Conservation (phyloP, 2,888 invertebrate genomes). For the Drymonia ruficornis region DNA sequence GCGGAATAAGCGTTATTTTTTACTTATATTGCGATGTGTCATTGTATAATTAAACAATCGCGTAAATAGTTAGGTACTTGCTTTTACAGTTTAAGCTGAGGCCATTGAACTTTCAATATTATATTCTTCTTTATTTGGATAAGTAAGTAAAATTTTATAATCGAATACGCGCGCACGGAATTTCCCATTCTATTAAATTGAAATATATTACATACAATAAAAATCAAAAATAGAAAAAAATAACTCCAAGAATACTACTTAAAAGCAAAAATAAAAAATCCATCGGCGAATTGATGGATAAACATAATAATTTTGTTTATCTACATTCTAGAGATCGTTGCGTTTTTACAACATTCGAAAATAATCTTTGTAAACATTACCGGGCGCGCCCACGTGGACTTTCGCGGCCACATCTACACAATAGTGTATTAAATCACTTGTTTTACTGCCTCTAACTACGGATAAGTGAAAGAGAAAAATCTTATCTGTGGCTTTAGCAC, state of each 20-base stretch:
- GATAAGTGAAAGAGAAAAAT: slow-evolving; percentile 20
- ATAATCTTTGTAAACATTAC: slow-evolving; percentile 39
- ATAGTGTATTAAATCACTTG: slow-evolving; percentile 47
- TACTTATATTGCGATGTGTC: slow-evolving; percentile 6
- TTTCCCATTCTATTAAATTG: too few species aligned
- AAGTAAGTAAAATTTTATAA: too few species aligned
- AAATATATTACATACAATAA: not conserved
- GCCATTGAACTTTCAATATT: not conserved
- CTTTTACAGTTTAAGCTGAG: not conserved
- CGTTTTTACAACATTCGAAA: slow-evolving; percentile 11
- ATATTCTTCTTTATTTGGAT: too few species aligned
- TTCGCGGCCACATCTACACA: slow-evolving; percentile 38
- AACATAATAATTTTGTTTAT: not conserved
- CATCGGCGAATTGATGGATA: not conserved
- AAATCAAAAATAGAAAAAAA: not conserved
- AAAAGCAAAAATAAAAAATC: not conserved
- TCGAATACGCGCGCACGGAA: too few species aligned
- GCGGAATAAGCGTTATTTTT: slow-evolving; percentile 11
- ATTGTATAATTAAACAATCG: slow-evolving; percentile 9
- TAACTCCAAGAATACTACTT: not conserved
- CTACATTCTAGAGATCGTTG: not conserved
- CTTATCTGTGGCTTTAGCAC: slow-evolving; percentile 26
- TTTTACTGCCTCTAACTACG: slow-evolving; percentile 34
- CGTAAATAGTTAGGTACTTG: not conserved
- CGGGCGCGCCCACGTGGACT: slow-evolving; percentile 31